A percentile compares a stretch with the other conserved stretches of the same genome.
Conservation (phyloP, 2,113 vertebrate species). For the Ranitomeya imitator region DNA sequence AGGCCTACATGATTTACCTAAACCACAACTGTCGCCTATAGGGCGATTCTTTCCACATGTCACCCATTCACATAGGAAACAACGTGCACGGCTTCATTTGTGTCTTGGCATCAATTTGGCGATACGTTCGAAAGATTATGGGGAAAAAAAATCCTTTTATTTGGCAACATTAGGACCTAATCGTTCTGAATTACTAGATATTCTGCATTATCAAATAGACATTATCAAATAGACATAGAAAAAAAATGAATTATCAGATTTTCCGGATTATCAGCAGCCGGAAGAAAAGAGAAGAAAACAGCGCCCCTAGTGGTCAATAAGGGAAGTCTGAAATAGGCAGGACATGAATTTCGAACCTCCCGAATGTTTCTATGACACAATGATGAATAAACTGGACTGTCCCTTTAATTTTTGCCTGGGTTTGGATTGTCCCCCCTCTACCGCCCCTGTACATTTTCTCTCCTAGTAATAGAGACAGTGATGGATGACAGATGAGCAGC, state of each 20-base stretch:
- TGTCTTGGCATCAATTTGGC: neutral
- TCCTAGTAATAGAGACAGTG: neutral
- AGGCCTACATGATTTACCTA: neutral
- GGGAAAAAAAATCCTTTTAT: neutral
- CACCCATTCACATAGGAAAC: neutral
- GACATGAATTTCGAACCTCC: neutral
- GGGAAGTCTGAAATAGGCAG: neutral
- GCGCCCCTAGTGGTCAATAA: neutral
- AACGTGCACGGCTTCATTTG: neutral
- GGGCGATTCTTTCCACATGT: neutral
- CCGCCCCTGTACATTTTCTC: neutral
- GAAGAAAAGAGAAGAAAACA: neutral
- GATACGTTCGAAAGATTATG: too few relatives aligned
- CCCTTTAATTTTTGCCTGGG: neutral
- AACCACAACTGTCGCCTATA: neutral
- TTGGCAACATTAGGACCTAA: neutral
- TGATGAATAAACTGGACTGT: neutral
- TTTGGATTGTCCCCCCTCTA: too few relatives aligned
- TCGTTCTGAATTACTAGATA: neutral
- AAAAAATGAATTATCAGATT: neutral
- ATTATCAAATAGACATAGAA: neutral
- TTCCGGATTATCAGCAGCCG: neutral
- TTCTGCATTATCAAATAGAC: neutral
- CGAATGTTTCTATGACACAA: neutral
- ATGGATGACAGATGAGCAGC: neutral